A percentile compares a stretch with the other conserved stretches of the same genome.
These are phyloP conservation scores for Conus ventricosus DNA, from an alignment of 1,140 invertebrate species.

Conservation along the genomic window DNA sequence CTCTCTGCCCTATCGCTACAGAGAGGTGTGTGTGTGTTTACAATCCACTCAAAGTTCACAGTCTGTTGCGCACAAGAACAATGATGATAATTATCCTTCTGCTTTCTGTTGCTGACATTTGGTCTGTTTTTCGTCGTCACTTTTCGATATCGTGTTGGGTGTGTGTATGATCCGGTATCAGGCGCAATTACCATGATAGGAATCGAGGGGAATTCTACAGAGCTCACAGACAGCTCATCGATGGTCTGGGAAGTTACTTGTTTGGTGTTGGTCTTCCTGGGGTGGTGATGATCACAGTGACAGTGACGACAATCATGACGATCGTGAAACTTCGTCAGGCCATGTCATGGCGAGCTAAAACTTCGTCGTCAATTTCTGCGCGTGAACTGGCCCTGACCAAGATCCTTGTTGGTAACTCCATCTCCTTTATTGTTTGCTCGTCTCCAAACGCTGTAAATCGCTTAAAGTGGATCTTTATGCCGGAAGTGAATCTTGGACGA, in stretches of 20 bases:
- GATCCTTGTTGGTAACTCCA: not conserved
- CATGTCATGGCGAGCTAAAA: not conserved
- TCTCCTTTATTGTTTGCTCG: not conserved
- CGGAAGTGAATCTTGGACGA: not conserved
- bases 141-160: not conserved
- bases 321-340: not conserved
- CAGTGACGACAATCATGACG: not conserved
- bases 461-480: not conserved
- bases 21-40: slow-evolving; percentile 7
- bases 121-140: not conserved
- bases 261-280: not conserved
- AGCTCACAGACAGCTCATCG: not conserved
- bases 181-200: too few species aligned
- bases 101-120: not conserved
- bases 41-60: slow-evolving; percentile 2
- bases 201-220: not conserved
- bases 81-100: not conserved
- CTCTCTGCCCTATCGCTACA: slow-evolving; percentile 11
- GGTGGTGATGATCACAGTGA: not conserved
- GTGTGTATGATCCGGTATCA: not conserved
- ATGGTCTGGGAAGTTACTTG: not conserved
- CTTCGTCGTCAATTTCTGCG: not conserved
- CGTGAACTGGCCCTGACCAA: slow-evolving; percentile 12
- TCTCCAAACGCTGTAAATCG: not conserved
- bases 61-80: not conserved